These are phyloP conservation scores for Clarias magur DNA, from an alignment of 2,113 vertebrate species.

Conservation along the genomic window DNA sequence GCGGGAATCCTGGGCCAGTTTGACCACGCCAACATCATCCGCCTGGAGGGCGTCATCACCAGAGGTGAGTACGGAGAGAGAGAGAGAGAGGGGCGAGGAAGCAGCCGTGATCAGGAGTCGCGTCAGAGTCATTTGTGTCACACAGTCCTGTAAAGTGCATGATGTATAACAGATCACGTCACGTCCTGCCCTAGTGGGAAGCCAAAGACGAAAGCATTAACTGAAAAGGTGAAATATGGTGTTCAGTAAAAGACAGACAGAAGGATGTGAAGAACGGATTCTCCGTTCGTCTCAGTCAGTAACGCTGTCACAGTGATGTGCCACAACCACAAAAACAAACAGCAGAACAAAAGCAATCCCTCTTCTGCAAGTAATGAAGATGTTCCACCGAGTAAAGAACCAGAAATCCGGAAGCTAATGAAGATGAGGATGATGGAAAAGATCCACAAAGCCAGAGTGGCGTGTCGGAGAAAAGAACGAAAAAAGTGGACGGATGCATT, in stretches of 20 bases:
- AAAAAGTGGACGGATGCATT: neutral
- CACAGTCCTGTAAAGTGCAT: neutral
- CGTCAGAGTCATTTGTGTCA: neutral
- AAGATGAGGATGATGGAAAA: neutral
- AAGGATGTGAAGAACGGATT: neutral
- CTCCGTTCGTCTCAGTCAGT: neutral
- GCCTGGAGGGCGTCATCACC: slow-evolving; percentile 92
- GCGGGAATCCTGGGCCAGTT: slow-evolving; percentile 94
- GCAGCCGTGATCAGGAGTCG: neutral
- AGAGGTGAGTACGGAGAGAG: slow-evolving; percentile 71
- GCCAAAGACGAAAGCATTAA: neutral
- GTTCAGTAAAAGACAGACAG: neutral
- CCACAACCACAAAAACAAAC: neutral
- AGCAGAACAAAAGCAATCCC: neutral
- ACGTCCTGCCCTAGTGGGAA: neutral
- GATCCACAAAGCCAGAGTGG: neutral
- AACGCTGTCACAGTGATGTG: neutral
- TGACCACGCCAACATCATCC: slow-evolving; percentile 87
- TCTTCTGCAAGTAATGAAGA: neutral
- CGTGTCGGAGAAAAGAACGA: neutral
- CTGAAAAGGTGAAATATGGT: neutral
- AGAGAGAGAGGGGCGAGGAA: neutral
- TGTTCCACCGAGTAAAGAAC: neutral
- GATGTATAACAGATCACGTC: neutral
- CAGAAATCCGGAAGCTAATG: neutral